A percentile compares a stretch with the other conserved stretches of the same genome.
Evolutionary conservation across 2,113 vertebrate genomes (phyloP).

Genomic region (Epinephelus moara): DNA sequence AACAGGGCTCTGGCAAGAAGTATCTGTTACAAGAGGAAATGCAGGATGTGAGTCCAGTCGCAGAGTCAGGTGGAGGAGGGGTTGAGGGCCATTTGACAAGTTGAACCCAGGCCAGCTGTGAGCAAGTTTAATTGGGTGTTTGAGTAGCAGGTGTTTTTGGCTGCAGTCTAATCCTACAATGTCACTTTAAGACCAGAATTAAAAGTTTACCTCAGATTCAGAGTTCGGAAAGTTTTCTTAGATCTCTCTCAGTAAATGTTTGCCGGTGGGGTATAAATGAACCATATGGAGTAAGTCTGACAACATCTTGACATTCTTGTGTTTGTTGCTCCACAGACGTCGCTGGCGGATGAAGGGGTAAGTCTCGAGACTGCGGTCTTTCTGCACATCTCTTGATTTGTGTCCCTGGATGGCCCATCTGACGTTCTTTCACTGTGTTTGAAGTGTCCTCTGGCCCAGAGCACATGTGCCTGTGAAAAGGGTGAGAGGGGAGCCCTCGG

Average conservation of each 20-base stretch:
- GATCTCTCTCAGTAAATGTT: not conserved
- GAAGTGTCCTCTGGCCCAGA: conserved; percentile 86
- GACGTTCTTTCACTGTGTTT: conserved; percentile 48
- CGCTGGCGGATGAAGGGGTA: conserved; percentile 89
- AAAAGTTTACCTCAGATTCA: not conserved
- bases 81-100: not conserved
- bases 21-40: conserved; percentile 22
- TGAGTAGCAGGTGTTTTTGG: conserved; percentile 36
- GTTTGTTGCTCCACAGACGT: conserved; percentile 80
- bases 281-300: conserved; percentile 8
- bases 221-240: not conserved
- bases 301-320: conserved; percentile 42
- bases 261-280: not conserved
- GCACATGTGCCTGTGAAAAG: conserved; percentile 88
- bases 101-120: not conserved
- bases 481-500: conserved; percentile 89
- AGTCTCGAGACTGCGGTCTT: conserved; percentile 57
- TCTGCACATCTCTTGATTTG: conserved; percentile 11
- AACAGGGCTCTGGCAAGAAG: not conserved
- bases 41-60: not conserved
- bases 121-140: conserved; percentile 11
- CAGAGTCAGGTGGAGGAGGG: conserved; percentile 33
- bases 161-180: not conserved
- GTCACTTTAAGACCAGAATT: conserved; percentile 1
- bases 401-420: not conserved